A percentile compares a stretch with the other conserved stretches of the same genome.
These are phyloP conservation scores for Mimachlamys varia DNA, from an alignment of 2,888 invertebrate species.

Conservation along the genomic window DNA sequence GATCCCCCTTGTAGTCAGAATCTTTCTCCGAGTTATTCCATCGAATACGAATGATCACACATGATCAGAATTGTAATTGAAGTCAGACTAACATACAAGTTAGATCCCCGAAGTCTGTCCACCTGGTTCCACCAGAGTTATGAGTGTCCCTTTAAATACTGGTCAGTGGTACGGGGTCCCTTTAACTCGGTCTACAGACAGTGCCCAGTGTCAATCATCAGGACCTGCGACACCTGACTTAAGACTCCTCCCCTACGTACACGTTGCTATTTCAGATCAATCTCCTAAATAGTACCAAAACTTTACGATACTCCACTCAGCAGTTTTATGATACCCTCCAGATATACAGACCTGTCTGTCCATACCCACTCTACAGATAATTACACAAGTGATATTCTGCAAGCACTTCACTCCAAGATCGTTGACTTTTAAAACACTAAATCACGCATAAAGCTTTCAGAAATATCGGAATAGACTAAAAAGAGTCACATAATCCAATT, in stretches of 20 bases:
- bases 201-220: neutral
- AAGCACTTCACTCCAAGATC: neutral
- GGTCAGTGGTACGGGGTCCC: neutral
- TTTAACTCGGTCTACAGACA: neutral
- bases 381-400: neutral
- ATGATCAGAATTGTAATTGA: neutral
- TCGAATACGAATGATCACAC: neutral
- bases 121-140: neutral
- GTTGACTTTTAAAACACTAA: slow-evolving; percentile 6
- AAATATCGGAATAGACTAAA: neutral
- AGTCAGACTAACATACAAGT: neutral
- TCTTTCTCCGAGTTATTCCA: neutral
- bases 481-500: neutral
- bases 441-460: neutral
- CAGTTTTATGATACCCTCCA: neutral
- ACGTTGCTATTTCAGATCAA: slow-evolving; percentile 3
- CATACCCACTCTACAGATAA: neutral
- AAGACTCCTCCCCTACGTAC: neutral
- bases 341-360: neutral
- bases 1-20: neutral
- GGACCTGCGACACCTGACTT: neutral
- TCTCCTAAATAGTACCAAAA: neutral
- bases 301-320: slow-evolving; percentile 10
- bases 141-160: neutral
- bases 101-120: neutral